phyloP scores from a whole-genome alignment of 2,797 vertebrate species.

The Helostoma temminkii region DNA sequence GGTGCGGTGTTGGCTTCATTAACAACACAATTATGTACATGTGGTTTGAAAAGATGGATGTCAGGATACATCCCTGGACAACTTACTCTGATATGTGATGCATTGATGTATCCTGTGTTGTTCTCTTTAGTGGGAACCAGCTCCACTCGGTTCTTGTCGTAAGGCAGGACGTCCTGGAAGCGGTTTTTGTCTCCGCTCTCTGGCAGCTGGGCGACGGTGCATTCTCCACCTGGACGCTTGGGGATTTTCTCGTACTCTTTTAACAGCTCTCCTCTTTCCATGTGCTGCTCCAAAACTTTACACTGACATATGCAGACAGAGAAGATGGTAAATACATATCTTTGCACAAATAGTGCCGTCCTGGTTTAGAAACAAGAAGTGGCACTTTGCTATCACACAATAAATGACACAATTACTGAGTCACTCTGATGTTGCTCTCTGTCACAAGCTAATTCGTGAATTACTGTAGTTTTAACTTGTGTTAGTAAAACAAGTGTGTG shows the following conservation, averaged over 20 bases:
- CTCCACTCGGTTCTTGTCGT: constrained; percentile 94
- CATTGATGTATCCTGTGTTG: constrained; percentile 98
- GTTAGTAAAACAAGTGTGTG: too few relatives aligned
- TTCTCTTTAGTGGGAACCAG: constrained; percentile 98
- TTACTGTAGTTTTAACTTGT: constrained; percentile 9
- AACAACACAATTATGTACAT: not conserved
- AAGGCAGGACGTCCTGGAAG: constrained; percentile 96
- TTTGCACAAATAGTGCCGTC: not conserved
- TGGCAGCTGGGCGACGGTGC: constrained; percentile 86
- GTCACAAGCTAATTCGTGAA: not conserved
- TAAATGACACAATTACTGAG: not conserved
- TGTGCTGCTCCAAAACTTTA: constrained; percentile 89
- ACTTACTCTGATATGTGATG: constrained; percentile 93
- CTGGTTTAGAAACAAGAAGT: not conserved
- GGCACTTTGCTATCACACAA: not conserved
- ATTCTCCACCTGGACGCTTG: constrained; percentile 86
- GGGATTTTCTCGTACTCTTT: constrained; percentile 94
- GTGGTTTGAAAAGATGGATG: not conserved
- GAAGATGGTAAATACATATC: not conserved
- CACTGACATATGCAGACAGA: constrained; percentile 81
- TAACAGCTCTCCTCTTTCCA: constrained; percentile 93
- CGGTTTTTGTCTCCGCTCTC: constrained; percentile 95
- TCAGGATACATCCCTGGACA: not conserved
- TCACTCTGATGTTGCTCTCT: not conserved
- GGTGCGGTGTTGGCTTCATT: not conserved